phyloP scores from a whole-genome alignment of 2,797 vertebrate species.

The Anomalospiza imberbis region DNA sequence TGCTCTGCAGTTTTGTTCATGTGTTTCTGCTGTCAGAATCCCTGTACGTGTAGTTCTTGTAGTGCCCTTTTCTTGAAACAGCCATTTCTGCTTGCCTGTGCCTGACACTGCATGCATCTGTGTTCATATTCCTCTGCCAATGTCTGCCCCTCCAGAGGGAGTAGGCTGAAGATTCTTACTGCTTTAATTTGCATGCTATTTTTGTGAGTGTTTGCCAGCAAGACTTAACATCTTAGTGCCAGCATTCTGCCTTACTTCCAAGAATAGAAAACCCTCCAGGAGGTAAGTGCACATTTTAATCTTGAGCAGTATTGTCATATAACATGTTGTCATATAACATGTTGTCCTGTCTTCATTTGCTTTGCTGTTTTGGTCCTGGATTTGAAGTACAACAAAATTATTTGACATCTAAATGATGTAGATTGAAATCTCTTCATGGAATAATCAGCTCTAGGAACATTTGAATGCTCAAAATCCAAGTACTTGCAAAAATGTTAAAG shows the following conservation, averaged over 20 bases:
- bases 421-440: not conserved
- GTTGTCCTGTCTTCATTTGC: constrained; percentile 10
- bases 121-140: not conserved
- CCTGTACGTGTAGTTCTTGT: not conserved
- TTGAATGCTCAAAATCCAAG: not conserved
- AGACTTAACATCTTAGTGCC: constrained; percentile 13
- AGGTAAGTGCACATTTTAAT: not conserved
- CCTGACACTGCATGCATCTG: constrained; percentile 21
- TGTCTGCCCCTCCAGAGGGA: not conserved
- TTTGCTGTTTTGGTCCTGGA: constrained; percentile 47
- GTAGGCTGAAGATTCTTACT: constrained; percentile 27
- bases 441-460: not conserved
- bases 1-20: not conserved
- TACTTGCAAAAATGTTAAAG: not conserved
- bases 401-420: not conserved
- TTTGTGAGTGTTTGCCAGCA: constrained; percentile 28
- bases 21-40: not conserved
- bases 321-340: not conserved
- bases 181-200: constrained; percentile 25
- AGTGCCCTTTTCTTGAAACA: not conserved
- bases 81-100: not conserved
- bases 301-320: not conserved
- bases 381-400: not conserved
- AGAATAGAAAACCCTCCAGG: not conserved
- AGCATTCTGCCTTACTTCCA: not conserved